Base-by-base conservation (phyloP, 1,140 invertebrate genomes). In the Hermetia illucens region DNA sequence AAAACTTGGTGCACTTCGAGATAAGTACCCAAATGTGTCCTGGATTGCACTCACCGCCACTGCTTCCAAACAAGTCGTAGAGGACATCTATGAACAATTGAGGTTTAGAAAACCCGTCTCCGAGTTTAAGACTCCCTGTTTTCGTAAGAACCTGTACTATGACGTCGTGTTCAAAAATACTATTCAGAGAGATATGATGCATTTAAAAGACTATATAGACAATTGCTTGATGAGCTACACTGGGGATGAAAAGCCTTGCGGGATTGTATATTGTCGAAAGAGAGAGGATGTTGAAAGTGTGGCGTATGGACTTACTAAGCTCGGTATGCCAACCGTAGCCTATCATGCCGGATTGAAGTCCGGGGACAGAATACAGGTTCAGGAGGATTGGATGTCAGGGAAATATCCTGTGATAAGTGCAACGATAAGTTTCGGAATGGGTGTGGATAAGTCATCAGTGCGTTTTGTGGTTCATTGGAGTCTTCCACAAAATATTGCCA, bases 11-110 rank as follows among this genome's bases (percentile, higher is more conserved):
- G 49, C 70, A 13, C 57, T 95, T 8, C 65, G 85, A 43, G 61
- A 69, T 36, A 72, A 70, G 46, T 82, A 79, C 58, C 72, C 71
- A 30, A 62, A 68, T 32, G 71, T 92, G 24, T 77, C 82, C 16
- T 89, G 77, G 69, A 71, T 97, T 17, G 92, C 91, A 1, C 57
- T 98, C n/a, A 98, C 95, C 16, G 95, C 95, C 4, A 99, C 95
- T 1, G 89, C 89, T 8, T 85, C 85, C 36, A 68, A 70, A 42
- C 74, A 79, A 48, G 85, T 82, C 1, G 68, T 68, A 8, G 71
- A 74, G 47, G 79, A 82, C 49, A 80, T 82, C 44, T 60, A 75
- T 21, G 51, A 65, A 35, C 75, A 71, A 45, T 60, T 82, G 21
- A 70, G 65, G 36, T 69, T 85, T 43, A 62, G 72, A 32, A 64